These are phyloP conservation scores for Lamellibrachia satsuma DNA, from an alignment of 2,888 invertebrate species.

Conservation along the genomic window DNA sequence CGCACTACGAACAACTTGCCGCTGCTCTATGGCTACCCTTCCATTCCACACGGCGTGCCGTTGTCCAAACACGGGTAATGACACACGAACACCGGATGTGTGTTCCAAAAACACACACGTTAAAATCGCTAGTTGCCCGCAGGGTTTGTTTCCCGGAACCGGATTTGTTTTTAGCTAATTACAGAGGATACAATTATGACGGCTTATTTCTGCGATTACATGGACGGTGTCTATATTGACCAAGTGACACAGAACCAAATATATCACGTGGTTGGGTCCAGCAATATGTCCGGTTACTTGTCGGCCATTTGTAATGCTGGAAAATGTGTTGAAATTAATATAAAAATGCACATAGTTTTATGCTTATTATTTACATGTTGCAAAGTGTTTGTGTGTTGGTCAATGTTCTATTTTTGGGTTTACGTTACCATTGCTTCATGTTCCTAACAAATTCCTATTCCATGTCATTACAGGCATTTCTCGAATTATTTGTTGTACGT, in stretches of 20 bases:
- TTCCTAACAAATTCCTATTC: neutral
- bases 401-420: neutral
- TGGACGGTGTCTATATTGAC: neutral
- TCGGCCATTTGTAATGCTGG: neutral
- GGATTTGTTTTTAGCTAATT: neutral
- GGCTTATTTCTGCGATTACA: neutral
- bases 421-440: neutral
- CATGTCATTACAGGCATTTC: neutral
- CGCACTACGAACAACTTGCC: too few species aligned
- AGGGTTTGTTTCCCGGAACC: neutral
- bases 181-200: neutral
- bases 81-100: neutral
- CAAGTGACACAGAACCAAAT: neutral
- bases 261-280: neutral
- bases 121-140: neutral
- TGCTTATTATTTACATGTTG: neutral
- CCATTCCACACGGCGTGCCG: neutral
- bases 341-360: neutral
- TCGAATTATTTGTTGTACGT: neutral
- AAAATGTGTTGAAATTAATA: neutral
- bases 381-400: neutral
- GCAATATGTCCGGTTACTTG: neutral
- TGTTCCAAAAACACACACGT: neutral
- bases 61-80: neutral
- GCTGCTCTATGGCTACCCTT: too few species aligned